Base-by-base conservation (phyloP, 1,140 invertebrate species). In the Euborellia annulipes region DNA sequence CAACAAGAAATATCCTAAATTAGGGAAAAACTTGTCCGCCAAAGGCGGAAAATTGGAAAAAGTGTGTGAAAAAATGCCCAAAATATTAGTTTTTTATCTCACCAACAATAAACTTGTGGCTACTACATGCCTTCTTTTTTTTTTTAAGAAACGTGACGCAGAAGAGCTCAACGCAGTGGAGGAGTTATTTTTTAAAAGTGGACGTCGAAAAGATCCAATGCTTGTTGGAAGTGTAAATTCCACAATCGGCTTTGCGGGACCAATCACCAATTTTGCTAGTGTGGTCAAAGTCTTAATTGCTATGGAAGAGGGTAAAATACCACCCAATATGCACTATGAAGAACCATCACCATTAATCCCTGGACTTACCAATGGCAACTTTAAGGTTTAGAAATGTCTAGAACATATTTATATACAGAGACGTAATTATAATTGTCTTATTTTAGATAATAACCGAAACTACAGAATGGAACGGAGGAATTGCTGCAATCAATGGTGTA, bases 241-340 rank as follows among this genome's bases (percentile, higher is more conserved):
- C 11, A 85, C 84, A 58, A 70, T 82, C 62, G 84, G 83, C 0
- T 80, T 86, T 55, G 67, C 78, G 16, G 80, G 83, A 60, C 71
- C 79, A 21, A 71, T 74, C 2, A 76, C 79, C 56, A 66, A 69
- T 34, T 50, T 80, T 1, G 67, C 68, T 47, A 63, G 70, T 2
- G 54, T 79, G 37, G 66, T 69, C 11, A 80, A 81, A 61, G 68
- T 73, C 1, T 48, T 86, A 3, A 68, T 86, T 44, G 70, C 77
- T 1, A 81, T 84, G 71, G 76, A 85, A 59, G 63, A 65, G 9
- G 71, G 71, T 14, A 51, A 65, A 0, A 75, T 88, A 41, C 79
- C 81, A 9, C 73, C 79, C 2, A 87, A 83, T 61, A 61, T 87
- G 1, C 76, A 88, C 56, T 85, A 70, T 54, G 68, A 73, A 3